Conservation (phyloP, 2,113 vertebrate species). For the Alligator mississippiensis region DNA sequence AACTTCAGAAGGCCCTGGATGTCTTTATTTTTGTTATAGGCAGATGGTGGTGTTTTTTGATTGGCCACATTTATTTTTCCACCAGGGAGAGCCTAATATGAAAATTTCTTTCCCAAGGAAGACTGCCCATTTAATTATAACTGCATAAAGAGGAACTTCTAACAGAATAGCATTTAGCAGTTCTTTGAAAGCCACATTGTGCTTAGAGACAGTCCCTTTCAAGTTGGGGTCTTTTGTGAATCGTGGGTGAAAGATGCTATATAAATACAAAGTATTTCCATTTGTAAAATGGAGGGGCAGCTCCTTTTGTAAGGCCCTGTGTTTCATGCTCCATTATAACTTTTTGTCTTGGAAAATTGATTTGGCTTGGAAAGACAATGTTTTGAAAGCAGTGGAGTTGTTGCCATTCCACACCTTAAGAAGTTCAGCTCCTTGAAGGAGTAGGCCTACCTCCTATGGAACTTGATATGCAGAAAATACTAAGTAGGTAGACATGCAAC, state of each 20-base stretch:
- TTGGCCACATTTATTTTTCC: neutral
- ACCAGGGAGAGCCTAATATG: neutral
- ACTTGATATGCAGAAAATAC: rapidly evolving
- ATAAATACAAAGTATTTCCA: neutral
- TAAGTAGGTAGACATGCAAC: neutral
- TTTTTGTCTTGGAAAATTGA: neutral
- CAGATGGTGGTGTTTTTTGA: neutral
- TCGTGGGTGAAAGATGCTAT: neutral
- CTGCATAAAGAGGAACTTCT: neutral
- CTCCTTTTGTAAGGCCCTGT: neutral
- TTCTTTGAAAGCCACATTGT: neutral
- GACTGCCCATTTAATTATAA: neutral
- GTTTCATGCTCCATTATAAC: neutral
- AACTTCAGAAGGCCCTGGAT: neutral
- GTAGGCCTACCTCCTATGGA: neutral
- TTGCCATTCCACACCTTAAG: rapidly evolving
- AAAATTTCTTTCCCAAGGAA: neutral
- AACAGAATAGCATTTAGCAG: neutral
- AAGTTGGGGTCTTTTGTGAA: neutral
- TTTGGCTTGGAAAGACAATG: neutral
- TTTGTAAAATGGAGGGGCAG: neutral
- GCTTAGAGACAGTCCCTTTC: neutral
- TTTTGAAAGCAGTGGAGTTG: rapidly evolving
- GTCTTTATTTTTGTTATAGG: neutral
- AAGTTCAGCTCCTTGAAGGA: neutral